Percentiles rank a stretch among this genome's conserved stretches.
These are phyloP conservation scores for Opisthocomus hoazin DNA, from an alignment of 2,113 vertebrate species.

Conservation along the genomic window DNA sequence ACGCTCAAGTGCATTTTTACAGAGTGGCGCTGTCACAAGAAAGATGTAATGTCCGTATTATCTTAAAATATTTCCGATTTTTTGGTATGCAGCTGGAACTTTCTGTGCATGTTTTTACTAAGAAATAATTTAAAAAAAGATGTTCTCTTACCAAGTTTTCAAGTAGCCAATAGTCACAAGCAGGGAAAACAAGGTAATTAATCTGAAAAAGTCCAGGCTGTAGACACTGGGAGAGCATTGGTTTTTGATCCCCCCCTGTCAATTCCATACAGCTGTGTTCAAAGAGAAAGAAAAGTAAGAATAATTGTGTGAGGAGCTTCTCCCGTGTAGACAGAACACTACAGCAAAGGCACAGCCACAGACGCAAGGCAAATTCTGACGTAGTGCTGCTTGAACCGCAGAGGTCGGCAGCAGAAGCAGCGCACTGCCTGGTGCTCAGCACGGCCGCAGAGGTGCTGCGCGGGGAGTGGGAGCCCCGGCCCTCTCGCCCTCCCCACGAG, in stretches of 20 bases:
- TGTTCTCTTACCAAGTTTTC: background rate
- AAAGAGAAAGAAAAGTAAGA: background rate
- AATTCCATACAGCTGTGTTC: background rate
- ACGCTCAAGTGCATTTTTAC: background rate
- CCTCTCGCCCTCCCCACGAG: background rate
- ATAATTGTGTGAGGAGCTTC: background rate
- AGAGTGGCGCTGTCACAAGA: background rate
- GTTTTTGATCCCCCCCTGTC: background rate
- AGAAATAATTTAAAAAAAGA: background rate
- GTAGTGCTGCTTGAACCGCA: background rate
- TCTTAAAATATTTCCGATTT: background rate
- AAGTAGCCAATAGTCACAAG: background rate
- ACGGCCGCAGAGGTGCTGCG: rapidly evolving
- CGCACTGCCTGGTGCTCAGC: background rate
- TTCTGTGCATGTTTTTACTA: background rate
- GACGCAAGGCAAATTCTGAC: background rate
- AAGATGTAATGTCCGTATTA: background rate
- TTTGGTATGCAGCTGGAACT: background rate
- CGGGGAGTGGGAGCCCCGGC: too few species aligned
- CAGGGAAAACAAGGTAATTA: background rate
- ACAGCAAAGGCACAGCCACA: background rate
- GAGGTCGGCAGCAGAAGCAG: background rate
- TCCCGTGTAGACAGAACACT: background rate
- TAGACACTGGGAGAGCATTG: background rate
- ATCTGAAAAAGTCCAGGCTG: background rate